Conservation (phyloP, 2,888 invertebrate genomes). For the Globia sparganii region DNA sequence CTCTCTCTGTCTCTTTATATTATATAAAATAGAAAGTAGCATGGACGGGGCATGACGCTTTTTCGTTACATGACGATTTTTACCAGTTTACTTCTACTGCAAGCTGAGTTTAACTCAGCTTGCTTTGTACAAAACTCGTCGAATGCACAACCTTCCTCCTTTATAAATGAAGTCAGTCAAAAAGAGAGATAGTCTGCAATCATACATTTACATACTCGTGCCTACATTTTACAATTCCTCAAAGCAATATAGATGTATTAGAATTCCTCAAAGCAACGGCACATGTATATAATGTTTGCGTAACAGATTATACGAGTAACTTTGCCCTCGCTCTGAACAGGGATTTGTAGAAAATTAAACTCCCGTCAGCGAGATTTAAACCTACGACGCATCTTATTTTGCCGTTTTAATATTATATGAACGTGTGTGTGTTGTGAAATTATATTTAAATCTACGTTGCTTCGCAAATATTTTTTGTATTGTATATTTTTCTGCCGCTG, state of each 20-base stretch:
- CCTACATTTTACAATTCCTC: neutral
- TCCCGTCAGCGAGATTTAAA: conserved; percentile 51
- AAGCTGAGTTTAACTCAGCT: too few relatives aligned
- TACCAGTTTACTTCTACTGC: neutral
- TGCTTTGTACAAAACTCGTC: too few relatives aligned
- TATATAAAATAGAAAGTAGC: too few relatives aligned
- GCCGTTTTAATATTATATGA: conserved; percentile 25
- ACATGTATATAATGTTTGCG: conserved; percentile 35
- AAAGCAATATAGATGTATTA: conserved; percentile 12
- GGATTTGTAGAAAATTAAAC: conserved; percentile 54
- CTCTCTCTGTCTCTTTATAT: too few relatives aligned
- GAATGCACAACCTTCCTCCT: neutral
- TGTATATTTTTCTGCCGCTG: neutral
- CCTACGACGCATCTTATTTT: conserved; percentile 34
- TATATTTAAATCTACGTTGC: neutral
- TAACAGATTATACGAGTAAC: conserved; percentile 42
- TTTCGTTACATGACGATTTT: neutral
- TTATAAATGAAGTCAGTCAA: neutral
- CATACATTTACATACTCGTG: neutral
- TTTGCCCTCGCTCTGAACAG: conserved; percentile 16
- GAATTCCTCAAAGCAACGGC: conserved; percentile 11
- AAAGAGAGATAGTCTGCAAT: neutral
- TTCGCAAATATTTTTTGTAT: neutral
- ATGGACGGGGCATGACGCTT: neutral
- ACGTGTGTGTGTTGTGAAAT: neutral